phyloP scores from a whole-genome alignment of 2,113 vertebrate species.

The Scartelaos histophorus region DNA sequence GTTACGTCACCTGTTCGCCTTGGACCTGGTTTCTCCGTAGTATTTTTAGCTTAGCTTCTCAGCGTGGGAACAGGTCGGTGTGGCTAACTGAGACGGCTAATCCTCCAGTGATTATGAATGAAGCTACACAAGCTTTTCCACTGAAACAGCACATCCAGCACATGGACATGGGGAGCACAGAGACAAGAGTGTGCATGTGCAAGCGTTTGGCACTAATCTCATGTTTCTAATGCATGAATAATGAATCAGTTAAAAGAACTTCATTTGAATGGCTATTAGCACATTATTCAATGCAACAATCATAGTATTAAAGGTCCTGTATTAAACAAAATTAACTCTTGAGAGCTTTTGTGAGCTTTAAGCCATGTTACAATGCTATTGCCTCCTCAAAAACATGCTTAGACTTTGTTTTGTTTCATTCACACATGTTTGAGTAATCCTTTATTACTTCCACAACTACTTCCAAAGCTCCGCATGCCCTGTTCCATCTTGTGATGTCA shows the following conservation, averaged over 20 bases:
- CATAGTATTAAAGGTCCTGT: not conserved
- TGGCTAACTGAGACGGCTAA: not conserved
- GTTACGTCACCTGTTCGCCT: conserved; percentile 33
- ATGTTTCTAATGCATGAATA: not conserved
- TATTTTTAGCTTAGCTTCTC: conserved; percentile 44
- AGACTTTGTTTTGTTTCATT: too few species aligned
- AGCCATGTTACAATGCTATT: too few species aligned
- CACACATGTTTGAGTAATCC: too few species aligned
- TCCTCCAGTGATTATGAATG: conserved; percentile 39
- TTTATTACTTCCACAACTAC: too few species aligned
- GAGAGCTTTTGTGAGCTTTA: too few species aligned
- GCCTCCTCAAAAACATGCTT: too few species aligned
- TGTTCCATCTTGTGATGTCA: too few species aligned
- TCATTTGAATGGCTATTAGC: not conserved
- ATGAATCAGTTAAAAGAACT: not conserved
- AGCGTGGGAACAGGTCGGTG: conserved; percentile 14
- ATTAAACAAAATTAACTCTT: too few species aligned
- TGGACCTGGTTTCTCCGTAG: not conserved
- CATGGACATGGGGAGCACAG: not conserved
- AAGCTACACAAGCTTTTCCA: conserved; percentile 23
- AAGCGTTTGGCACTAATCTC: not conserved
- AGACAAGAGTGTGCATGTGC: not conserved
- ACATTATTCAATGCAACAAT: not conserved
- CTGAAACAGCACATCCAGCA: conserved; percentile 14
- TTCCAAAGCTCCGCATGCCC: too few species aligned